Conservation (phyloP, 1,140 invertebrate species). For the Oedothorax gibbosus region DNA sequence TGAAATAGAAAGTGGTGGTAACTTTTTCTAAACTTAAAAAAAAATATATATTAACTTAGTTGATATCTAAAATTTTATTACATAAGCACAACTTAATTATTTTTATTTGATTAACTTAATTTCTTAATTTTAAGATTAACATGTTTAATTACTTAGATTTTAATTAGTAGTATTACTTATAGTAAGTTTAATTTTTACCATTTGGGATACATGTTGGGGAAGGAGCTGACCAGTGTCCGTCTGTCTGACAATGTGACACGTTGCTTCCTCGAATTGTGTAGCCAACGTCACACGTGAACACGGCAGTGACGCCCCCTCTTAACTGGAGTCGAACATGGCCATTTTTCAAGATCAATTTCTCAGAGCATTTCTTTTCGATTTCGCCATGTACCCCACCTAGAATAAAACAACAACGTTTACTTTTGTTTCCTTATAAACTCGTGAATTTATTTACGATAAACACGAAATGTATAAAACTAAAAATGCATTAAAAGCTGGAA, state of each 20-base stretch:
- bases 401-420: background rate
- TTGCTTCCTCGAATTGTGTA: constrained; percentile 41
- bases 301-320: constrained; percentile 46
- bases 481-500: background rate
- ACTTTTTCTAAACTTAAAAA: no score
- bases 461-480: background rate
- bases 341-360: constrained; percentile 25
- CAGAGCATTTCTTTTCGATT: constrained; percentile 6
- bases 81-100: no score
- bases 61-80: no score
- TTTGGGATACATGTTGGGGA: constrained; percentile 25
- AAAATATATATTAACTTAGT: no score
- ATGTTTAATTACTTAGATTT: no score
- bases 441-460: background rate
- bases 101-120: no score
- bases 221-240: constrained; percentile 52
- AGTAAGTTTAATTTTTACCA: constrained; percentile 15
- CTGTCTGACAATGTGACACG: constrained; percentile 53
- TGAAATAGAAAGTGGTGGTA: no score
- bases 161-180: no score
- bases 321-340: constrained; percentile 52
- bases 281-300: constrained; percentile 46
- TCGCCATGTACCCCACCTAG: background rate
- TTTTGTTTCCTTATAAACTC: background rate
- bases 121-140: no score